Base-by-base conservation (phyloP, 2,888 invertebrate genomes). In the Ennomos erosarius region DNA sequence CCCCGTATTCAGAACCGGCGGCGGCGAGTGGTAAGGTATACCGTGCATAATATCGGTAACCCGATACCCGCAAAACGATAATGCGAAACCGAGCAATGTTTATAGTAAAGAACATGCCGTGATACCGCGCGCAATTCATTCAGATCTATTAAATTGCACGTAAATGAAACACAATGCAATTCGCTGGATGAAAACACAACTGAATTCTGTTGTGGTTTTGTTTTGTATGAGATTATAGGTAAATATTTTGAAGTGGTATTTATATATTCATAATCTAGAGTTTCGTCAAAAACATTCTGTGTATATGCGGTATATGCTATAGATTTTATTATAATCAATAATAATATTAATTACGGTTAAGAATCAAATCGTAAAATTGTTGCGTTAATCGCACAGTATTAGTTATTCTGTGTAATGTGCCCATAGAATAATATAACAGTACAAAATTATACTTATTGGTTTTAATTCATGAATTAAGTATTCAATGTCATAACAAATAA, bases 91-190 rank as follows among this genome's bases (percentile, higher is more conserved):
- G 67, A 76, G 69, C 68, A 68, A 72, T 79, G 75, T 79, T 77
- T 78, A 74, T 70, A 71, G 70, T 66, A 67, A 75, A 72, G 71
- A 71, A 67, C 73, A 78, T 74, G 71, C 70, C 69, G 69, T 73
- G 73, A 76, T 73, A 74, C 65, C 64, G 66, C 69, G 63, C 64
- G 69, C 73, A 71, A 76, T 79, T 79, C 74, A 81, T 79, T 76
- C 71, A 67, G 65, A 75, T 76, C 74, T 78, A 75, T 78, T 78
- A 77, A 83, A 82, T 81, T 79, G 79, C 70, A 78, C 73, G 75
- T 76, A 76, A 77, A 76, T 67, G 70, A 68, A 73, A 74, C 71
- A 70, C 70, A 75, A 69, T 65, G 69, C 59, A 57, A 70, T 70
- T 67, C 50, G 49, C 46, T 45, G 42, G 47, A 48, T 53, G 56